These are phyloP conservation scores for Lordiphosa clarofinis DNA, from an alignment of 1,140 invertebrate species.

Conservation along the genomic window DNA sequence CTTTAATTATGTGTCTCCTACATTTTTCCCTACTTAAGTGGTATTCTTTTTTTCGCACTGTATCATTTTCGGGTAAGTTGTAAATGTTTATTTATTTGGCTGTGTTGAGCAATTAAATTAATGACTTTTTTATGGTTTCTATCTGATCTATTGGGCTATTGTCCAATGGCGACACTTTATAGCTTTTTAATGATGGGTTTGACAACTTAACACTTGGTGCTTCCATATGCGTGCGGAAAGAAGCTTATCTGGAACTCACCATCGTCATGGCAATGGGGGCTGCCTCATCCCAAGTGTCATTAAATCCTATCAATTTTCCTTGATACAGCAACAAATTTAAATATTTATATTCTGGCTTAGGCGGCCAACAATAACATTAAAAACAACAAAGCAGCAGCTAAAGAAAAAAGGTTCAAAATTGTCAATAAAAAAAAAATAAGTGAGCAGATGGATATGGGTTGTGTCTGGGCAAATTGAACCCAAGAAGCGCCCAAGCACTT, in stretches of 20 bases:
- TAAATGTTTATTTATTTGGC: constrained; percentile 1
- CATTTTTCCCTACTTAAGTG: too few relatives aligned
- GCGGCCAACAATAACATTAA: constrained; percentile 36
- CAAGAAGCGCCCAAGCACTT: constrained; percentile 64
- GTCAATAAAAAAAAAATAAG: constrained; percentile 53
- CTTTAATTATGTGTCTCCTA: too few relatives aligned
- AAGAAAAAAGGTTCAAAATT: constrained; percentile 60
- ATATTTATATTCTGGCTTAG: constrained; percentile 67
- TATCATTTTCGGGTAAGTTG: not conserved
- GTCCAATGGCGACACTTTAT: constrained; percentile 44
- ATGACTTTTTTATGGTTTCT: constrained; percentile 37
- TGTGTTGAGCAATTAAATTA: constrained; percentile 29
- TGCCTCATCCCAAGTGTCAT: constrained; percentile 57
- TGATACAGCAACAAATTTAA: constrained; percentile 62
- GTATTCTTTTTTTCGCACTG: not conserved
- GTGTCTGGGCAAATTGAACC: constrained; percentile 43
- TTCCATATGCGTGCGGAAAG: constrained; percentile 3
- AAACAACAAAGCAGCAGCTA: constrained; percentile 9
- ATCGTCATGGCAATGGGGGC: constrained; percentile 29
- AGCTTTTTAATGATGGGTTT: constrained; percentile 54
- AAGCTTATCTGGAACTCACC: constrained; percentile 51
- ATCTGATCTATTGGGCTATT: constrained; percentile 23
- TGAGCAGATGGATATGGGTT: constrained; percentile 4
- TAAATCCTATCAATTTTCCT: constrained; percentile 74
- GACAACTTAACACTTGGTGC: constrained; percentile 45